Base-by-base conservation (phyloP, 1,140 invertebrate genomes). In the Drosophila leontia region DNA sequence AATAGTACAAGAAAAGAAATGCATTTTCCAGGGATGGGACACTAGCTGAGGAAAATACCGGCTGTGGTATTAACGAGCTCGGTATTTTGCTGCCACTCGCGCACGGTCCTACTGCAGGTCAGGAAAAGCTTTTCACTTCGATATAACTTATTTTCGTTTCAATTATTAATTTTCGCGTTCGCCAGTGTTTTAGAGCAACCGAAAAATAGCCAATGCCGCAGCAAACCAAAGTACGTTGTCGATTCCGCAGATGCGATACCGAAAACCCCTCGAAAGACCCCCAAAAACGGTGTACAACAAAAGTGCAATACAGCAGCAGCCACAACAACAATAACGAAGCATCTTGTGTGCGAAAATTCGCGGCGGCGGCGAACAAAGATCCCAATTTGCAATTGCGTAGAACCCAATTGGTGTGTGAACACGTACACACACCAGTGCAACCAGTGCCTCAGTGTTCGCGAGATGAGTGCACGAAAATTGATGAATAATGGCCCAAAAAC, bases 341-440 rank as follows among this genome's bases (percentile, higher is more conserved):
- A 68, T 63, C 45, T 70, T 78, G 79, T 77, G 63, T 80, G 64
- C 65, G 51, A 70, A 74, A 70, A 64, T 65, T 58, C 34, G 69
- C 77, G 61, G 44, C 58, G 77, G 67, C 58, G 77, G 70, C 78
- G 80, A 87, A 87, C 75, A 88, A 80, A 87, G 72, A 87, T 80
- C 68, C 58, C 67, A 87, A 80, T 80, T 83, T 75, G 56, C 57
- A 78, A 87, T 80, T 87, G 84, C 84, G 84, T 87, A 87, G 80
- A 74, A 62, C 39, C 59, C 48, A 77, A 35, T 58, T 57, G 19
- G n/a, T 68, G 41, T 62, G 42, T 58, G 53, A 19, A 72, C 47
- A 34, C 8, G 45, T 58, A 62, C 63, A 59, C 44, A 65, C 55
- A 71, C 65, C 39, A 41, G 48, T 41, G 37, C 23, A 71, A 0